Evolutionary conservation across 2,113 vertebrate genomes (phyloP).

Genomic region (Deroptyus accipitrinus): DNA sequence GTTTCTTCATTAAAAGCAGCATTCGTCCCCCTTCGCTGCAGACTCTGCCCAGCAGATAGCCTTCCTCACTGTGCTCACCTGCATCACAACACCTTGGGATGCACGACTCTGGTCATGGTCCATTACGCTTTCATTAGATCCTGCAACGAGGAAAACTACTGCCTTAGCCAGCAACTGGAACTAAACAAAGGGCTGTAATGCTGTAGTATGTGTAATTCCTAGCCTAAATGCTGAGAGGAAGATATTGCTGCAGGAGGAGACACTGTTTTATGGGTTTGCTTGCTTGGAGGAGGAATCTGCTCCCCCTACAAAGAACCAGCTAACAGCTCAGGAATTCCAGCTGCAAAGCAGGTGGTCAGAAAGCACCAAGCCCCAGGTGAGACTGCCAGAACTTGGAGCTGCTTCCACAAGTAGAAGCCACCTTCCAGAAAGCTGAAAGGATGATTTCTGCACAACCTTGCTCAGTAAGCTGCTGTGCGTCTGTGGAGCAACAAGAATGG

Average conservation of each 20-base stretch:
- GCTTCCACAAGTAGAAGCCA: background rate
- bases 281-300: background rate
- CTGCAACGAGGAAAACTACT: background rate
- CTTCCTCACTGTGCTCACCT: background rate
- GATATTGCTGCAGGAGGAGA: background rate
- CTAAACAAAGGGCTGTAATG: background rate
- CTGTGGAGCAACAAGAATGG: background rate
- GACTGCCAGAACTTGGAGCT: background rate
- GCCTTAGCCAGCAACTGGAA: background rate
- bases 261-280: background rate
- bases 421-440: background rate
- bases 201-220: background rate
- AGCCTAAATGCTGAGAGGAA: background rate
- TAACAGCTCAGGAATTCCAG: background rate
- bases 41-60: slow-evolving; percentile 15
- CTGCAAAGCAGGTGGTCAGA: background rate
- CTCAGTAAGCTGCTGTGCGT: background rate
- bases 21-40: background rate
- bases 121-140: background rate
- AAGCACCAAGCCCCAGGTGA: background rate
- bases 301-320: background rate
- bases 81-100: background rate
- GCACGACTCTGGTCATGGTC: background rate
- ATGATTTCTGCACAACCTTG: background rate
- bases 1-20: slow-evolving; percentile 42